Evolutionary conservation across 2,113 vertebrate species (phyloP).

Genomic region (Aptenodytes forsteri): DNA sequence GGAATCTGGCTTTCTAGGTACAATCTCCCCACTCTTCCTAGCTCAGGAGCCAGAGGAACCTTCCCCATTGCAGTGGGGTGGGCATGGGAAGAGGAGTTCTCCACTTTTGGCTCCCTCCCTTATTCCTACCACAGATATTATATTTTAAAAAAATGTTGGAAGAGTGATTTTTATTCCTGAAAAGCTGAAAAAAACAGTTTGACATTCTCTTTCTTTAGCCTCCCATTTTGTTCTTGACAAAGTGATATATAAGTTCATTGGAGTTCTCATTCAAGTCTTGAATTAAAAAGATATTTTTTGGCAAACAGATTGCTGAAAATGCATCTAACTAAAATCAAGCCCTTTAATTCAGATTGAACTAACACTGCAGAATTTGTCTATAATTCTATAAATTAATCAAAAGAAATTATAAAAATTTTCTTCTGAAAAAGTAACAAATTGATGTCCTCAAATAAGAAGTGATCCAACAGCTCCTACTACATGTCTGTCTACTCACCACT

Average conservation of each 20-base stretch:
- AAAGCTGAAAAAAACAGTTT: neutral
- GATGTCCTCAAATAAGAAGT: neutral
- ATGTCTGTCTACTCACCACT: neutral
- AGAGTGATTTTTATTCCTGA: neutral
- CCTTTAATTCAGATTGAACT: neutral
- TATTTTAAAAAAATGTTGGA: fast-evolving
- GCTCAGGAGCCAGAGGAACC: neutral
- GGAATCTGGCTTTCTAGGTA: neutral
- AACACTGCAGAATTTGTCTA: neutral
- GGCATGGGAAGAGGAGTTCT: neutral
- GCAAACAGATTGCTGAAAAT: neutral
- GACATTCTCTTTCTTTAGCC: neutral
- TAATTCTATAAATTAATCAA: neutral
- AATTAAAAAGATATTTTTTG: neutral
- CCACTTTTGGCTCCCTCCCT: neutral
- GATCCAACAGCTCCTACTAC: neutral
- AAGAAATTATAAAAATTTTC: neutral
- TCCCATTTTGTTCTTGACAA: neutral
- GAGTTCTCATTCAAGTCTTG: too few species aligned
- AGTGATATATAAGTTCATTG: neutral
- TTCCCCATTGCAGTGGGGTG: fast-evolving
- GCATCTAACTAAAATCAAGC: neutral
- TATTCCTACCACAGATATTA: too few species aligned
- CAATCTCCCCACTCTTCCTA: neutral
- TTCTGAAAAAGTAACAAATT: neutral